phyloP scores from a whole-genome alignment of 2,113 vertebrate genomes.

The Laticauda laticaudata region DNA sequence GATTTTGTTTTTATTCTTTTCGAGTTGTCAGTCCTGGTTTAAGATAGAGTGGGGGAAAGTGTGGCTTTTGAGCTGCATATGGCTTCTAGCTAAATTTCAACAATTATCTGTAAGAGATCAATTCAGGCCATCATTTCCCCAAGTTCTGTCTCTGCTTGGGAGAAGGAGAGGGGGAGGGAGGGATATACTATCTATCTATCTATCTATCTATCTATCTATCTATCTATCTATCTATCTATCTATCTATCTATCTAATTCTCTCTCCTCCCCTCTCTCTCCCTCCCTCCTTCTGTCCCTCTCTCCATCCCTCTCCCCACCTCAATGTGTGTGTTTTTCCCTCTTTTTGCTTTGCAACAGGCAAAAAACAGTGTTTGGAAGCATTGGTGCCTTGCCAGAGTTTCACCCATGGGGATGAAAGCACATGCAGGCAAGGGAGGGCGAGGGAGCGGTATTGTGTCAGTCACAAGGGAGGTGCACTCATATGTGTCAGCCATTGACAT shows the following conservation, averaged over 20 bases:
- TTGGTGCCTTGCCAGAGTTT: neutral
- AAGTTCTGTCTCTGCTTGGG: neutral
- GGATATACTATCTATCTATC: too few relatives aligned
- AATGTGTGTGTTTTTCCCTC: neutral
- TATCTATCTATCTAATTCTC: too few relatives aligned
- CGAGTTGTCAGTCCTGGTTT: neutral
- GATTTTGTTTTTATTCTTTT: neutral
- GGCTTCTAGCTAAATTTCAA: neutral
- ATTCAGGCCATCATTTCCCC: neutral
- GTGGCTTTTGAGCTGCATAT: neutral
- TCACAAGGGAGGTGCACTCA: neutral
- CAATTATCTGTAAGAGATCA: neutral
- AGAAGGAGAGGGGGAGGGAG: neutral
- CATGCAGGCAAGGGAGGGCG: neutral
- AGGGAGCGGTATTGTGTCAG: neutral
- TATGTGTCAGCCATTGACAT: neutral
- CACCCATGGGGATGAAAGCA: neutral
- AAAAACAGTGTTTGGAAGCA: neutral
- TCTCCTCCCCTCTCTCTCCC: too few relatives aligned
- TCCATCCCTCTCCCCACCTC: neutral
- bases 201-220: too few relatives aligned
- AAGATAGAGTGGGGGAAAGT: neutral
- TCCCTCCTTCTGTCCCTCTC: neutral
- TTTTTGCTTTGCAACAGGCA: neutral
- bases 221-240: too few relatives aligned